Evolutionary conservation across 2,888 invertebrate species (phyloP), one percentile per base, ranked within the genome.

Genomic region (Xanthia icteritia): DNA sequence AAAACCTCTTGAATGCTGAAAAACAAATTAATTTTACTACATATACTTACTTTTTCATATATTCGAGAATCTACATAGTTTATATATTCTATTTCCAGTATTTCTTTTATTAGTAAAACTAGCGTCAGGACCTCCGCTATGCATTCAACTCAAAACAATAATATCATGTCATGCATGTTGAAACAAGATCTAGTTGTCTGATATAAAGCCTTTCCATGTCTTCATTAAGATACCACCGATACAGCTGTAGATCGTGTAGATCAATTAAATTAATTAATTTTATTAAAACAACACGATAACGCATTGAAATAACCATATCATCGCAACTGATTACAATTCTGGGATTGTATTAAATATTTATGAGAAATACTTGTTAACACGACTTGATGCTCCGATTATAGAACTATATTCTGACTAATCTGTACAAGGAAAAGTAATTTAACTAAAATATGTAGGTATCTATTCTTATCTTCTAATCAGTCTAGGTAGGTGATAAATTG

Each of bases 141-240:
- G 4, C 13, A 51, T 71, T 70, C 63, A 39, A 69, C 45, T 69
- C 45, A 60, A 48, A 66, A 76, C 64, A 66, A 85, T 74, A 73
- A 51, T 39, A 73, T 5, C 67, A 73, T 69, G 65, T 79, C 36
- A 39, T 20, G 66, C 64, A 60, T 48, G 75, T 67, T 42, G 20
- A 11, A 74, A 76, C 85, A 71, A 72, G 88, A 84, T 87, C 42
- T 48, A 77, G 42, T 36, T 36, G 11, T 20, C 20, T 5, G 88
- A 88, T 88, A 82, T 69, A 88, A 56, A 83, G 88, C 82, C 5
- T 86, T 88, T 88, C 39, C 84, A 76, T 88, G 88, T 88, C 78
- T 74, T 82, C 79, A 81, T 84, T 84, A 79, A 74, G 88, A 88
- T 86, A 85, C 36, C 36, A 27, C 6, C 71, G 84, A 82, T 78